Conservation (phyloP, 1,140 invertebrate genomes). For the Papilio dardanus region DNA sequence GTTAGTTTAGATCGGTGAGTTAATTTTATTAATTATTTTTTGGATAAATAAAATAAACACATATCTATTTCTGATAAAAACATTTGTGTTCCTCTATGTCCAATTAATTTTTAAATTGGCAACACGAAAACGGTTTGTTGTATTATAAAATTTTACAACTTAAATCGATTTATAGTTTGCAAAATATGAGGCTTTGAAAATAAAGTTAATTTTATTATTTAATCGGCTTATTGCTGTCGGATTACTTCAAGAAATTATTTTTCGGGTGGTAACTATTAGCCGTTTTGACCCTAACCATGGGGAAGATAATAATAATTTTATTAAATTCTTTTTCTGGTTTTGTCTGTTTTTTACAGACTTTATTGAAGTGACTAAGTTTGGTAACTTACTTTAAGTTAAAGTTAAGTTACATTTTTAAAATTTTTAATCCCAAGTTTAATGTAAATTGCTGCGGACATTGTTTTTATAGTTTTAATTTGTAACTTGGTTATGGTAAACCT, state of each 20-base stretch:
- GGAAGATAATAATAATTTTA: too few species aligned
- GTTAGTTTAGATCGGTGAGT: not conserved
- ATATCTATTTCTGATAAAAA: too few species aligned
- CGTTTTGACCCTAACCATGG: not conserved
- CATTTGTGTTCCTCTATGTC: not conserved
- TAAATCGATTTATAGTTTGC: constrained; percentile 17
- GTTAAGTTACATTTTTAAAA: too few species aligned
- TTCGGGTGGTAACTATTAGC: not conserved
- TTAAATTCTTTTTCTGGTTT: too few species aligned
- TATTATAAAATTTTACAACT: constrained; percentile 14
- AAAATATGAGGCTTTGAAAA: not conserved
- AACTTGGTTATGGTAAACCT: not conserved
- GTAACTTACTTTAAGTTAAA: too few species aligned
- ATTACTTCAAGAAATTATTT: not conserved
- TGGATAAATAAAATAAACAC: too few species aligned
- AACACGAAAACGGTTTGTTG: constrained; percentile 12
- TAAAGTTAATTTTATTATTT: not conserved
- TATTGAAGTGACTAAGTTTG: too few species aligned
- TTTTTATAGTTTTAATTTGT: not conserved
- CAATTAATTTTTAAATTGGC: constrained; percentile 2
- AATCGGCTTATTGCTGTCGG: not conserved
- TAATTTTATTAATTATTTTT: not conserved
- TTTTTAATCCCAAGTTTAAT: too few species aligned
- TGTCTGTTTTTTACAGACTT: too few species aligned
- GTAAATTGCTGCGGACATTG: not conserved